phyloP scores from a whole-genome alignment of 1,140 invertebrate species.

The Cylas formicarius region DNA sequence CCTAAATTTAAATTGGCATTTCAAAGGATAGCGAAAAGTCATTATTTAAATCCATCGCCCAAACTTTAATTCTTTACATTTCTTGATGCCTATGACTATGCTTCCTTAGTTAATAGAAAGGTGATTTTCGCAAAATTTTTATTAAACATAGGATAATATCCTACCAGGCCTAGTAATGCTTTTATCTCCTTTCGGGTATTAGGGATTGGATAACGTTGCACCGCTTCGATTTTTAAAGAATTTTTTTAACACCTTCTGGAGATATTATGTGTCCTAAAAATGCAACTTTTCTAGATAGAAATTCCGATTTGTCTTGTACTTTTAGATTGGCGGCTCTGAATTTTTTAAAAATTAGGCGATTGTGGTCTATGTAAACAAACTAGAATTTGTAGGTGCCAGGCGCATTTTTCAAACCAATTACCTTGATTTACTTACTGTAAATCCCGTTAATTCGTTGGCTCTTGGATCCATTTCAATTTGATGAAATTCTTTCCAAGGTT shows the following conservation, averaged over 20 bases:
- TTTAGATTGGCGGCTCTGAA: conserved; percentile 29
- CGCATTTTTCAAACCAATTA: conserved; percentile 41
- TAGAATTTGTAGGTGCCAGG: conserved; percentile 36
- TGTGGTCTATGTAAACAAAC: conserved; percentile 33
- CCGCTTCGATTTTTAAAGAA: conserved; percentile 27
- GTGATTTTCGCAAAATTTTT: conserved; percentile 32
- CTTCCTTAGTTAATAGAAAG: too few relatives aligned
- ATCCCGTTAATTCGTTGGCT: conserved; percentile 45
- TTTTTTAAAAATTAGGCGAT: conserved; percentile 24
- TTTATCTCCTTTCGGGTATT: conserved; percentile 33
- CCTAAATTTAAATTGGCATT: too few relatives aligned
- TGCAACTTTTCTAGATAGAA: not conserved
- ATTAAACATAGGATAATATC: conserved; percentile 38
- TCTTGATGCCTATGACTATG: too few relatives aligned
- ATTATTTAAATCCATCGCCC: too few relatives aligned
- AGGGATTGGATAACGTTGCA: conserved; percentile 34
- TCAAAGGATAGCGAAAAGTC: too few relatives aligned
- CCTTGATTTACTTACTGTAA: conserved; percentile 37
- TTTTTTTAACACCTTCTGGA: conserved; percentile 37
- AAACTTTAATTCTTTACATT: too few relatives aligned
- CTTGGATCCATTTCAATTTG: conserved; percentile 43
- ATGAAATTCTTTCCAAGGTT: conserved; percentile 44
- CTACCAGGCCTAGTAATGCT: conserved; percentile 27
- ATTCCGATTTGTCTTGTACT: conserved; percentile 7
- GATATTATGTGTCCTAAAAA: conserved; percentile 33